Percentiles rank a stretch among this genome's conserved stretches.
Evolutionary conservation across 1,140 invertebrate genomes (phyloP).

Genomic region (Drosophila varians): DNA sequence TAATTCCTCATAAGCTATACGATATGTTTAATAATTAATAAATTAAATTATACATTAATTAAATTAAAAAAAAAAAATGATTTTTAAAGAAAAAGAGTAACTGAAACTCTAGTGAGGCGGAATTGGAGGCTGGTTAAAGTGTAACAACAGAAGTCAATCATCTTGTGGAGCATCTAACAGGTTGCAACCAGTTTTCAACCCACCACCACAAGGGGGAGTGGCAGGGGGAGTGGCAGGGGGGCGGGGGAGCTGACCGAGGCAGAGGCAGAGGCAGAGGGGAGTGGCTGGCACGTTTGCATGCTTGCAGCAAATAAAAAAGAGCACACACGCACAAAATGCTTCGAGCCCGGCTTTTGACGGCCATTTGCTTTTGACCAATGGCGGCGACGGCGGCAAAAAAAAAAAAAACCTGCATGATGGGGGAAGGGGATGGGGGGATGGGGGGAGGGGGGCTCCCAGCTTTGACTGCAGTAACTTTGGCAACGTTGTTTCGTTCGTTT

Average conservation of each 20-base stretch:
- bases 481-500: slow-evolving; percentile 37
- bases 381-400: slow-evolving; percentile 31
- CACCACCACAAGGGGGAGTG: no score
- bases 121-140: slow-evolving; percentile 57
- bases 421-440: neutral
- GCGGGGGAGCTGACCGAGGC: neutral
- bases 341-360: slow-evolving; percentile 55
- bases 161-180: slow-evolving; percentile 49
- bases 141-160: slow-evolving; percentile 78
- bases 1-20: no score
- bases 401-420: no score
- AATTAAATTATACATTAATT: no score
- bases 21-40: no score
- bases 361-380: slow-evolving; percentile 73
- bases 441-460: neutral
- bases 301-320: slow-evolving; percentile 74
- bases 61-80: neutral
- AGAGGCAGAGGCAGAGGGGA: slow-evolving; percentile 7
- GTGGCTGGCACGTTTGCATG: slow-evolving; percentile 60
- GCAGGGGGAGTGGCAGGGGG: neutral
- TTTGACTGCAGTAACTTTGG: slow-evolving; percentile 47
- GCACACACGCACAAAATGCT: slow-evolving; percentile 72
- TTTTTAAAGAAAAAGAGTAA: neutral
- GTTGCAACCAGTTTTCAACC: slow-evolving; percentile 33
- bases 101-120: neutral